Conservation (phyloP, 92 coral and sea anemone genomes). For the Paragorgia papillata region DNA sequence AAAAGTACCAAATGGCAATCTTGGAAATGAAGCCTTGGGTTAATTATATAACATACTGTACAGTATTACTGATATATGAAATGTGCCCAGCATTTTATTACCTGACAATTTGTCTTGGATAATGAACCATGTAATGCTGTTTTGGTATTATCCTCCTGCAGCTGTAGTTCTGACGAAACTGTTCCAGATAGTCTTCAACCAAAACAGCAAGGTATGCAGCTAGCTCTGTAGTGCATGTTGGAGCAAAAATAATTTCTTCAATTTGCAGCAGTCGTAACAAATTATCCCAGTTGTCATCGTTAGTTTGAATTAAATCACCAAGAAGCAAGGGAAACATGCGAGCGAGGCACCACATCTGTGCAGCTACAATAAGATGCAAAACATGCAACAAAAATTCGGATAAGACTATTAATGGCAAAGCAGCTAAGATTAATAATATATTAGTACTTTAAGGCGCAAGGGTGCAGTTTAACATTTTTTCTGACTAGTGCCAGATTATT, state of each 20-base stretch:
- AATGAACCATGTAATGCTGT: constrained; percentile 69
- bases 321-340: constrained; percentile 54
- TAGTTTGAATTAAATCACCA: constrained; percentile 59
- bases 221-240: constrained; percentile 48
- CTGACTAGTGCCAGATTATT: too few species aligned
- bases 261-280: constrained; percentile 50
- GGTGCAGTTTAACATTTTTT: too few species aligned
- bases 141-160: constrained; percentile 61
- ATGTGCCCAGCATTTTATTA: constrained; percentile 12
- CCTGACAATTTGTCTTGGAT: constrained; percentile 69
- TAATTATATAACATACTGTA: not conserved
- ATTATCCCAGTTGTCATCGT: constrained; percentile 56
- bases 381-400: not conserved
- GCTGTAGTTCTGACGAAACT: constrained; percentile 36
- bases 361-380: constrained; percentile 41
- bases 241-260: constrained; percentile 65
- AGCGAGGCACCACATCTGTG: constrained; percentile 76
- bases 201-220: constrained; percentile 67
- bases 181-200: constrained; percentile 53
- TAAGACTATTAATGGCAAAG: too few species aligned
- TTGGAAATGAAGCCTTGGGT: not conserved
- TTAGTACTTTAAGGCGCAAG: too few species aligned
- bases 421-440: too few species aligned
- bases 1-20: too few species aligned
- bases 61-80: not conserved